Evolutionary conservation across 1,140 invertebrate genomes (phyloP).

Genomic region (Samia ricini): DNA sequence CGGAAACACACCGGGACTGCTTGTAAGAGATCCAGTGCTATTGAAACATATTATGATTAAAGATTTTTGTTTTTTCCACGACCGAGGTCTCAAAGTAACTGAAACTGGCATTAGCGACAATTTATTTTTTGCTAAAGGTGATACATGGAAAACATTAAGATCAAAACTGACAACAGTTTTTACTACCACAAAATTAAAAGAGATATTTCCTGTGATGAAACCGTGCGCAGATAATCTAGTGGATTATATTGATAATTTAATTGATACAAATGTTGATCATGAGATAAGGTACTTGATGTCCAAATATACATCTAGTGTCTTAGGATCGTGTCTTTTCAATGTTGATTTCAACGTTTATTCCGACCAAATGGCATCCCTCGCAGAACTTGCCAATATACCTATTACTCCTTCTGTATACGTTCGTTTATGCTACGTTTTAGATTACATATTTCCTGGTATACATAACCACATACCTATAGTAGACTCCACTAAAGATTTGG

Average conservation of each 20-base stretch:
- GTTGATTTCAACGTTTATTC: constrained; percentile 17
- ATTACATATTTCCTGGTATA: constrained; percentile 31
- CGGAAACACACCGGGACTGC: constrained; percentile 11
- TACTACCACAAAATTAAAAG: constrained; percentile 78
- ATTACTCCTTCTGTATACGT: not conserved
- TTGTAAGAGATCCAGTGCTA: constrained; percentile 20
- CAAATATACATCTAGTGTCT: constrained; percentile 20
- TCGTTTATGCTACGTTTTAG: constrained; percentile 13
- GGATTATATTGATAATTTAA: constrained; percentile 30
- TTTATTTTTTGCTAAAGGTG: constrained; percentile 37
- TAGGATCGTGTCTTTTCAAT: constrained; percentile 19
- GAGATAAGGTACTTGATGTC: constrained; percentile 11
- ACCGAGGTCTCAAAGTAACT: constrained; percentile 25
- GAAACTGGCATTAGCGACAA: constrained; percentile 24
- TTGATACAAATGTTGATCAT: constrained; percentile 9
- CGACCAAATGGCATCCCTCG: constrained; percentile 10
- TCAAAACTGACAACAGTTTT: constrained; percentile 78
- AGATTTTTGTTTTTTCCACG: constrained; percentile 24
- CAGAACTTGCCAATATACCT: constrained; percentile 20
- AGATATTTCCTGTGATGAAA: constrained; percentile 60
- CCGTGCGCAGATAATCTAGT: constrained; percentile 47
- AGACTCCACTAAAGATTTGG: constrained; percentile 13
- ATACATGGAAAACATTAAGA: constrained; percentile 76
- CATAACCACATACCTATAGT: constrained; percentile 21
- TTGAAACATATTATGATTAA: constrained; percentile 24